A percentile compares a stretch with the other conserved stretches of the same genome.
Conservation (phyloP, 2,888 invertebrate species). For the Anagyrus pseudococci region DNA sequence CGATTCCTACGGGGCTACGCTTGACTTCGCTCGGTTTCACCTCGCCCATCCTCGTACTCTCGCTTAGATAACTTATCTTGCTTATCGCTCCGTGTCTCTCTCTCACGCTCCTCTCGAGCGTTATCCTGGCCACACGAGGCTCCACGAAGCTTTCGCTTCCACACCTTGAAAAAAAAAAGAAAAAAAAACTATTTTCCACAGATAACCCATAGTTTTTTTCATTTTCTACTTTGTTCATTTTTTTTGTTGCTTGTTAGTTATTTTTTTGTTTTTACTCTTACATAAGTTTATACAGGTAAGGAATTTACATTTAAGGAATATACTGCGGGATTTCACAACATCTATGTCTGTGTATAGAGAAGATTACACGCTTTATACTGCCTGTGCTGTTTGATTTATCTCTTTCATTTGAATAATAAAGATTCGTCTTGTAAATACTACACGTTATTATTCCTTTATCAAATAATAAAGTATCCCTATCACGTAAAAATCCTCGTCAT, state of each 20-base stretch:
- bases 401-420: slow-evolving; percentile 1
- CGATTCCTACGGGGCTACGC: too few species aligned
- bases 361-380: background rate
- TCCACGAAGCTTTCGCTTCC: slow-evolving; percentile 26
- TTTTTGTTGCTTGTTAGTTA: background rate
- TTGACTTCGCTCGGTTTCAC: slow-evolving; percentile 13
- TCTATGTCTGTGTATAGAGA: background rate
- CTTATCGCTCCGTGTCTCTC: slow-evolving; percentile 8
- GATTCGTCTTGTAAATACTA: background rate
- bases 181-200: slow-evolving; percentile 27
- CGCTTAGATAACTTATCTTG: slow-evolving; percentile 5
- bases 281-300: background rate
- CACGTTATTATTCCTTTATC: too few species aligned
- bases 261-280: background rate
- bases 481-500: too few species aligned
- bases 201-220: slow-evolving; percentile 14
- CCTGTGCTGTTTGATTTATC: background rate
- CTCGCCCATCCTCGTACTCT: too few species aligned
- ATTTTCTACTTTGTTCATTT: background rate
- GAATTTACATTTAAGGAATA: too few species aligned
- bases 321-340: too few species aligned
- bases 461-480: too few species aligned
- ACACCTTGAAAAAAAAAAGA: slow-evolving; percentile 37
- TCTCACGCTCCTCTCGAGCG: slow-evolving; percentile 6
- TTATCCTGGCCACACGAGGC: background rate